These are phyloP conservation scores for Morpho achilles DNA, from an alignment of 2,888 invertebrate genomes.

Conservation along the genomic window DNA sequence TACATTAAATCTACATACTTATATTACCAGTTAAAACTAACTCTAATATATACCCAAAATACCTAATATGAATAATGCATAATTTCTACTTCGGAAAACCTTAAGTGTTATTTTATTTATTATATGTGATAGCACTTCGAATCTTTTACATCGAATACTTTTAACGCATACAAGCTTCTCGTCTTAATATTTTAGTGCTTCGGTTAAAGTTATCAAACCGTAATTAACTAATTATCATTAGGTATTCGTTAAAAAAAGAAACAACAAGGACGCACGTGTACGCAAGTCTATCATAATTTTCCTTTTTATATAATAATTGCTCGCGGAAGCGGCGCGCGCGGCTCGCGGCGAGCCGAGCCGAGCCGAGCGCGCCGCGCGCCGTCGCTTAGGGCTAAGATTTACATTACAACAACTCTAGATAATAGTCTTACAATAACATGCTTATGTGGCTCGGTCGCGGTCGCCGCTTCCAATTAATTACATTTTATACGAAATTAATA, in stretches of 20 bases:
- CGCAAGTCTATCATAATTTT: constrained; percentile 76
- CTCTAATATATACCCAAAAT: constrained; percentile 79
- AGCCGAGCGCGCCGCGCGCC: constrained; percentile 36
- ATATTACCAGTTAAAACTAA: constrained; percentile 78
- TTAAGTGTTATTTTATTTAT: constrained; percentile 53
- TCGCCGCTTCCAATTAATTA: constrained; percentile 70
- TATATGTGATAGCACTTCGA: constrained; percentile 67
- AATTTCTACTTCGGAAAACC: constrained; percentile 75
- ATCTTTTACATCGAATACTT: constrained; percentile 67
- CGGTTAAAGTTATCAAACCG: constrained; percentile 78
- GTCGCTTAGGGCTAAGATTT: constrained; percentile 50
- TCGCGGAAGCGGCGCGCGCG: constrained; percentile 30
- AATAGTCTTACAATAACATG: constrained; percentile 77
- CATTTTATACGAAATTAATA: constrained; percentile 73
- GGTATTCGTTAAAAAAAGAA: constrained; percentile 60
- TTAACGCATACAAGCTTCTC: constrained; percentile 72
- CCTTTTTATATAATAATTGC: constrained; percentile 74
- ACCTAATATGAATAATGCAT: constrained; percentile 79
- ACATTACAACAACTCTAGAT: constrained; percentile 74
- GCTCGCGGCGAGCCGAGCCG: constrained; percentile 16
- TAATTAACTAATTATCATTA: constrained; percentile 81
- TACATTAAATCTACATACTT: constrained; percentile 79
- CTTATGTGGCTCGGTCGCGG: constrained; percentile 67
- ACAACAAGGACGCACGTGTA: constrained; percentile 72
- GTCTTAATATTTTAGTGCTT: constrained; percentile 70